A percentile compares a stretch with the other conserved stretches of the same genome.
These are phyloP conservation scores for Helobdella robusta DNA, from an alignment of 2,888 invertebrate species.

Conservation along the genomic window DNA sequence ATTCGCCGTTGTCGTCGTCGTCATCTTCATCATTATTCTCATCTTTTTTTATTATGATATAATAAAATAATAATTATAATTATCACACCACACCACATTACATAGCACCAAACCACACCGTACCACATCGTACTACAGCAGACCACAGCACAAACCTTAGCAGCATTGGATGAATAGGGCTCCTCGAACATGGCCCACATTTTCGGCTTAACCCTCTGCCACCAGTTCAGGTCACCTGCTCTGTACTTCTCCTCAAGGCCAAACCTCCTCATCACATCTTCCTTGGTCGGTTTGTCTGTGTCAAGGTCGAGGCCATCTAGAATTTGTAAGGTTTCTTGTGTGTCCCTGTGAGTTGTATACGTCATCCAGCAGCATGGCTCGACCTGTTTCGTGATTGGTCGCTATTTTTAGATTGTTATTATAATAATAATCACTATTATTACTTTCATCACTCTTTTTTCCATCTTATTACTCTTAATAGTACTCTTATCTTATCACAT, in stretches of 20 bases:
- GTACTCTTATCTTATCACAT: too few relatives aligned
- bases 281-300: slow-evolving; percentile 25
- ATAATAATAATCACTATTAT: not conserved
- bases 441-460: not conserved
- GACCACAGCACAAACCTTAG: slow-evolving; percentile 14
- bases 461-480: too few relatives aligned
- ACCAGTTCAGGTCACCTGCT: slow-evolving; percentile 7
- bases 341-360: slow-evolving; percentile 28
- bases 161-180: slow-evolving; percentile 23
- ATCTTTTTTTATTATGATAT: too few relatives aligned
- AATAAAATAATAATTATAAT: too few relatives aligned
- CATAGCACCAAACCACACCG: too few relatives aligned
- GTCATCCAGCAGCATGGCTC: slow-evolving; percentile 28
- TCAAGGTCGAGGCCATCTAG: slow-evolving; percentile 25
- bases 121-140: too few relatives aligned
- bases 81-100: too few relatives aligned
- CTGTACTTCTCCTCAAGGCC: slow-evolving; percentile 24
- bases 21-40: too few relatives aligned
- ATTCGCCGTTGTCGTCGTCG: too few relatives aligned
- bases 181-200: slow-evolving; percentile 29
- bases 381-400: slow-evolving; percentile 1
- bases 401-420: not conserved
- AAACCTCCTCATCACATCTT: slow-evolving; percentile 26
- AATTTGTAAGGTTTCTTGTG: slow-evolving; percentile 25
- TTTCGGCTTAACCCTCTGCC: slow-evolving; percentile 24